Evolutionary conservation across 1,140 invertebrate genomes (phyloP), one percentile per base, ranked within the genome.

Genomic region (Cydia pomonella): DNA sequence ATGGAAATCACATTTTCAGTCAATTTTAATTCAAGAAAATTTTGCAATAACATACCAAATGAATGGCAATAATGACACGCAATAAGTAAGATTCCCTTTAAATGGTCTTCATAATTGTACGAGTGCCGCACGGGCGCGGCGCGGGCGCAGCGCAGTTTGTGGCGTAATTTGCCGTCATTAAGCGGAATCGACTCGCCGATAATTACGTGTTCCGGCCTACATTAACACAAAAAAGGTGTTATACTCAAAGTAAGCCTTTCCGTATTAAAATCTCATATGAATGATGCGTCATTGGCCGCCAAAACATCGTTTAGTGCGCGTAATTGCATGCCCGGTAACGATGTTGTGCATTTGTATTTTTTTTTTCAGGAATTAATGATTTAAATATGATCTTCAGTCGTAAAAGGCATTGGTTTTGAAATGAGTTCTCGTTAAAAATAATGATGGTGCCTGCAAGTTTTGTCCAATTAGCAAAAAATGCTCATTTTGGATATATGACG

Each of bases 141-240:
- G 85, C 86, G 82, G 76, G 77, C 74, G 78, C 25, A 76, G 72
- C 71, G 62, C 59, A 79, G 83, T 87, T 83, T 85, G 86, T 82
- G 83, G 75, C 76, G 80, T 82, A 87, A 92, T 92, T 90, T 90
- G 81, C 78, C 80, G 77, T 86, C 87, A 90, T 92, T 89, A 89
- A 81, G 79, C 83, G 81, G 85, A 90, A 87, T 87, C 84, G 84
- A 82, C 76, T 77, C 69, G 76, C 80, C 78, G 66, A 79, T 88
- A 89, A 92, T 92, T 84, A 87, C 82, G 78, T 83, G 84, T 85
- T 90, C 80, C 81, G 76, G 53, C 73, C 71, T 62, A 73, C 75
- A 84, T 81, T 85, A 83, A 76, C 77, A 77, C 81, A 88, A 90
- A 90, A 50, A 88, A 88, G 83, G 88, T 92, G 88, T 92, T 88